Evolutionary conservation across 2,888 invertebrate species (phyloP), one percentile per base, ranked within the genome.

Genomic region (Oscheius onirici): DNA sequence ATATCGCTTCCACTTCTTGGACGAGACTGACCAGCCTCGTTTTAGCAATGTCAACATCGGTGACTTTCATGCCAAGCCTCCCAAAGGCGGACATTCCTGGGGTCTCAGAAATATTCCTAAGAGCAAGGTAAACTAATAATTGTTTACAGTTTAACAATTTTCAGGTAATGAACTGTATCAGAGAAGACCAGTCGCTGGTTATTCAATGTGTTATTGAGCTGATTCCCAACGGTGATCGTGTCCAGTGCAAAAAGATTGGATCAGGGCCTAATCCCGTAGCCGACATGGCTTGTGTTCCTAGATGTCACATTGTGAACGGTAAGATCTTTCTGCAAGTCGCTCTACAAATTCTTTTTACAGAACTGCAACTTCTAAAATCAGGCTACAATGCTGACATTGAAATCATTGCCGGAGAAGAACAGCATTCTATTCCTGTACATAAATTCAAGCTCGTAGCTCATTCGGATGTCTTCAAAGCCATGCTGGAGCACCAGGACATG

Each of bases 11-110:
- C 86, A 83, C 63, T 87, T 87, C 71, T 66, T 87, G 54, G 86
- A 86, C 73, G 87, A 87, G 67, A 69, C 71, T n/a, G 85, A 83
- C 15, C 75, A 79, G 40, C 76, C 84, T 2, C 77, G 81, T 20
- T 87, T 87, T 73, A 78, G 77, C 58, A 88, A 87, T 69, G 86
- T 87, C 5, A 87, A 87, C 71, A 84, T 87, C 41, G 87, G 87
- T 40, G 87, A 87, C 26, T 87, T 87, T 73, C 87, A 88, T 66
- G 87, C 87, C 2, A 87, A 87, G 72, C 87, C 87, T 26, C 82
- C 84, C 17, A 87, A 87, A 75, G 85, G 87, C 17, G 87, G 87
- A 8, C 87, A 87, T 72, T 86, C 86, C 6, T 87, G 87, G 87
- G 87, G 87, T 0, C 76, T 87, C 20, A 75, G 87, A 6, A 87